Percentiles rank a stretch among this genome's conserved stretches.
Conservation (phyloP, 2,888 invertebrate species). For the Idaea biselata region DNA sequence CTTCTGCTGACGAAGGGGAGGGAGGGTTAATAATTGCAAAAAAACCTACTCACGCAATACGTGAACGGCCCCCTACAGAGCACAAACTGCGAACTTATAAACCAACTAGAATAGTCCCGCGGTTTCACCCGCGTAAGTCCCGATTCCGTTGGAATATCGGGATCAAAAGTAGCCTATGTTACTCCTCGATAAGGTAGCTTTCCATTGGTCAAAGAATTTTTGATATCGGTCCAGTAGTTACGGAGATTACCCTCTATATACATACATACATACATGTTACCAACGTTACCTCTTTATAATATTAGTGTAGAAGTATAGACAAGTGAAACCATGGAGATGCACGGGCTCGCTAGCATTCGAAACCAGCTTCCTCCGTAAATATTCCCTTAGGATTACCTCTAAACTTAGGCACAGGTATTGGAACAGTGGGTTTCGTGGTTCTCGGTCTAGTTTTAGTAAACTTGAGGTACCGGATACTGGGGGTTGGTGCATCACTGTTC, state of each 20-base stretch:
- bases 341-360: not conserved
- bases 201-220: not conserved
- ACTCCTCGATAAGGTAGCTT: no score
- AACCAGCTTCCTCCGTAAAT: not conserved
- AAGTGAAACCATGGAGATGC: no score
- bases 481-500: not conserved
- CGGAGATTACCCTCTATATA: not conserved
- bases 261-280: not conserved
- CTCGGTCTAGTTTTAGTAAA: not conserved
- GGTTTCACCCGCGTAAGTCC: no score
- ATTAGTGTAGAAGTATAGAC: no score
- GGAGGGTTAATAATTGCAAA: no score
- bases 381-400: not conserved
- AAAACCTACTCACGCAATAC: no score
- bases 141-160: no score
- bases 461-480: not conserved
- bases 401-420: not conserved
- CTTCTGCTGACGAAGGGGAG: no score
- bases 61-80: no score
- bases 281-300: not conserved
- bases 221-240: not conserved
- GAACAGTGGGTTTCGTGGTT: not conserved
- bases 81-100: no score
- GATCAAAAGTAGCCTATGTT: no score
- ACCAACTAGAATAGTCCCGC: no score